Evolutionary conservation across 2,797 vertebrate species (phyloP).

Genomic region (Gambusia yucatana): DNA sequence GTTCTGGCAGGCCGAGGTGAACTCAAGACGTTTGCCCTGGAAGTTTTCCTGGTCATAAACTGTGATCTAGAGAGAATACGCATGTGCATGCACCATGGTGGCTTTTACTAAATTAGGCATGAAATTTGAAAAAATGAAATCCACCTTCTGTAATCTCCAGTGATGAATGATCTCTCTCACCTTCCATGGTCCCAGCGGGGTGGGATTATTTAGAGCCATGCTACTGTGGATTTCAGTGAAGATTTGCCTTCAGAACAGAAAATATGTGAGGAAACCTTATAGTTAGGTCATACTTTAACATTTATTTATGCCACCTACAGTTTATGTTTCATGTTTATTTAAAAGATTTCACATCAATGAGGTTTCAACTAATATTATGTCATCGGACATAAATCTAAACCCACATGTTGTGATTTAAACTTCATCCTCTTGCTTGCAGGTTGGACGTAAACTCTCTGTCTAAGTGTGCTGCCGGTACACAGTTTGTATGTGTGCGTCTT

Average conservation of each 20-base stretch:
- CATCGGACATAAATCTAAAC: neutral
- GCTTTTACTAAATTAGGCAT: constrained; percentile 33
- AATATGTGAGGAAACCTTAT: constrained; percentile 3
- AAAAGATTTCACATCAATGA: neutral
- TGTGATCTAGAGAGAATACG: constrained; percentile 85
- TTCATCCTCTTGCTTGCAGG: constrained; percentile 4
- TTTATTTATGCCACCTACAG: neutral
- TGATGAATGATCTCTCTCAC: constrained; percentile 71
- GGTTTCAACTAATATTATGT: neutral
- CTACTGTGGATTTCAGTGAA: constrained; percentile 73
- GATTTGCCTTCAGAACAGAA: constrained; percentile 64
- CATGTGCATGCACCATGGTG: constrained; percentile 33
- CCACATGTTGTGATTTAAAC: neutral
- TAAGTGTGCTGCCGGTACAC: neutral
- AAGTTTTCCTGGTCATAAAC: constrained; percentile 97
- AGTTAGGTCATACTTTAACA: neutral
- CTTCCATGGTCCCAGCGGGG: constrained; percentile 92
- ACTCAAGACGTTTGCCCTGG: constrained; percentile 94
- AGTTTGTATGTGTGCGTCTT: constrained; percentile 24
- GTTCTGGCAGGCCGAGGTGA: constrained; percentile 91
- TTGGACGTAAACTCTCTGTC: constrained; percentile 1
- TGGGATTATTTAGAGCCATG: constrained; percentile 95
- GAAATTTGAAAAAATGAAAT: constrained; percentile 16
- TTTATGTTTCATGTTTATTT: neutral
- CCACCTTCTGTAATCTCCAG: constrained; percentile 9